phyloP scores from a whole-genome alignment of 1,140 invertebrate species.

The Streblospio benedicti region DNA sequence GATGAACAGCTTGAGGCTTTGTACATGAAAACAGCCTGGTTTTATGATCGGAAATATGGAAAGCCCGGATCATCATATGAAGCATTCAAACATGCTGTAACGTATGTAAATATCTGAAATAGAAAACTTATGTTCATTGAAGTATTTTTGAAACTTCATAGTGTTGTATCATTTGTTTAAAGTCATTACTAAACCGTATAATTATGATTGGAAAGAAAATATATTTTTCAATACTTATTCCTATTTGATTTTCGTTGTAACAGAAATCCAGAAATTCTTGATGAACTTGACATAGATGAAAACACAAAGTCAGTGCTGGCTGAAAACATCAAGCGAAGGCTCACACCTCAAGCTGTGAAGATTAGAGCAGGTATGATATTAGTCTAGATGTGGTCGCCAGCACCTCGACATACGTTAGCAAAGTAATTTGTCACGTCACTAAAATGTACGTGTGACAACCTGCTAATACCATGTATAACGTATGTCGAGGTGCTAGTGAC shows the following conservation, averaged over 20 bases:
- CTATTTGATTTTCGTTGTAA: too few species aligned
- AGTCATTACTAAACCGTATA: too few species aligned
- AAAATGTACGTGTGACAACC: too few species aligned
- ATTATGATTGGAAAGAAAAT: too few species aligned
- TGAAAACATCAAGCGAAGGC: conserved; percentile 87
- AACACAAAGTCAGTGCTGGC: conserved; percentile 85
- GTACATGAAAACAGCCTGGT: conserved; percentile 97
- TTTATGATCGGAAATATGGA: conserved; percentile 95
- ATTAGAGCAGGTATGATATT: conserved; percentile 79
- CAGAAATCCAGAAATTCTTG: conserved; percentile 61
- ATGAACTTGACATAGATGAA: conserved; percentile 91
- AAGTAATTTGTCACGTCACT: too few species aligned
- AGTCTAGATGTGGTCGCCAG: too few species aligned
- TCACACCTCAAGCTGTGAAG: conserved; percentile 97
- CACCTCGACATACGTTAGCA: too few species aligned
- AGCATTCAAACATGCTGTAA: conserved; percentile 94
- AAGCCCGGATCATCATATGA: conserved; percentile 93
- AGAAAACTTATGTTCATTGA: conserved; percentile 5
- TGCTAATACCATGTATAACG: too few species aligned
- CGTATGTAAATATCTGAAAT: conserved; percentile 61
- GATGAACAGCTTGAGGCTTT: conserved; percentile 90
- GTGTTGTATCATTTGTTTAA: conserved; percentile 10
- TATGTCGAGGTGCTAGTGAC: too few species aligned
- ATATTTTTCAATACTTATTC: too few species aligned
- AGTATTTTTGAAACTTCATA: conserved; percentile 12